phyloP scores from a whole-genome alignment of 2,888 invertebrate genomes.

The Junonia oenone region DNA sequence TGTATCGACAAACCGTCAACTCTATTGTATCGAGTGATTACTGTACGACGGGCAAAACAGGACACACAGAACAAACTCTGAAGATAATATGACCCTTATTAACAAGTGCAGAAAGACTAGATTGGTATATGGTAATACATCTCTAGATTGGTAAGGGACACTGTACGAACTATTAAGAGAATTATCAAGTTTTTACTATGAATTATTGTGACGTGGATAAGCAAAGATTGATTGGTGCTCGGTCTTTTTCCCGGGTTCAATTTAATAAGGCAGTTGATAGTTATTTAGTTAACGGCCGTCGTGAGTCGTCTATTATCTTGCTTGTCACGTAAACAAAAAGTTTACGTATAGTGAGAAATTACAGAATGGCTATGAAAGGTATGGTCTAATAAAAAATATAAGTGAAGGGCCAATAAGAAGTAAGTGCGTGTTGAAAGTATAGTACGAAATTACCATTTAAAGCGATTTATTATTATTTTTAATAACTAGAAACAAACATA shows the following conservation, averaged over 20 bases:
- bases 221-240: constrained; percentile 29
- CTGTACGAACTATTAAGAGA: constrained; percentile 22
- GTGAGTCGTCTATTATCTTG: constrained; percentile 16
- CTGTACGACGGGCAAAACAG: constrained; percentile 17
- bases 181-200: constrained; percentile 33
- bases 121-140: too few species aligned
- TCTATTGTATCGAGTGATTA: constrained; percentile 31
- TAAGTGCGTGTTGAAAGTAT: background rate
- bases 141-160: too few species aligned
- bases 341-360: constrained; percentile 9
- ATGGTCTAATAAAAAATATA: background rate
- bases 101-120: too few species aligned
- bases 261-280: constrained; percentile 22
- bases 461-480: too few species aligned
- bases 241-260: constrained; percentile 21
- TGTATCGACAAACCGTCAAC: constrained; percentile 32
- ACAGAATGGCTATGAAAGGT: background rate
- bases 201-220: constrained; percentile 29
- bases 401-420: background rate
- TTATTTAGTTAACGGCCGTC: constrained; percentile 19
- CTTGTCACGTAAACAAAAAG: constrained; percentile 14
- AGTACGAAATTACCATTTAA: background rate
- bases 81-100: too few species aligned
- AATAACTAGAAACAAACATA: too few species aligned
- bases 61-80: background rate